phyloP scores from a whole-genome alignment of 2,797 vertebrate genomes.

The Mus spretus region DNA sequence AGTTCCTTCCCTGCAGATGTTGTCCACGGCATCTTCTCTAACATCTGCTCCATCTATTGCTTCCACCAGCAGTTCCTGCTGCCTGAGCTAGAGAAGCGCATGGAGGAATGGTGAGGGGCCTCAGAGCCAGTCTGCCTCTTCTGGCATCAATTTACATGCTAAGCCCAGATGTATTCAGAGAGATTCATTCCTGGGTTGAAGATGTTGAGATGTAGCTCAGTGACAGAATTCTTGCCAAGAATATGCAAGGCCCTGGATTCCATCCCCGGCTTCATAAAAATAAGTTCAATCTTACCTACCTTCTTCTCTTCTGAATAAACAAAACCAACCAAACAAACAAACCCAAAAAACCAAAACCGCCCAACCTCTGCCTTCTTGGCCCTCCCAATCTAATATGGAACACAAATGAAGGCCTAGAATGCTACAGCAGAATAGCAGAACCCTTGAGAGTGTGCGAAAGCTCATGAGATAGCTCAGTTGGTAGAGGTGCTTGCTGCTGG shows the following conservation, averaged over 20 bases:
- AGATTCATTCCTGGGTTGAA: neutral
- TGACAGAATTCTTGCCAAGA: neutral
- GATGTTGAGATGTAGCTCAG: conserved; percentile 1
- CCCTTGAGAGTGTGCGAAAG: conserved; percentile 23
- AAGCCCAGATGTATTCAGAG: neutral
- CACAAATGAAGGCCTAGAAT: conserved; percentile 42
- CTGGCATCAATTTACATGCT: neutral
- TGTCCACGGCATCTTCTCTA: conserved; percentile 95
- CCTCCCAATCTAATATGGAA: conserved; percentile 52
- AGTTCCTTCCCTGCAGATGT: conserved; percentile 94
- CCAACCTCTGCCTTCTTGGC: conserved; percentile 18
- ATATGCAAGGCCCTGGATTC: neutral
- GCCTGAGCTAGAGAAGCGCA: conserved; percentile 95
- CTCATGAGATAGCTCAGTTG: neutral
- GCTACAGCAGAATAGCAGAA: conserved; percentile 41
- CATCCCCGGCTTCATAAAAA: neutral
- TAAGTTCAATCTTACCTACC: conserved; percentile 33
- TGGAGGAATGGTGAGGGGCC: conserved; percentile 95
- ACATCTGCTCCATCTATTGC: conserved; percentile 96
- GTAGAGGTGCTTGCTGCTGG: neutral
- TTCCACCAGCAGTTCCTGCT: conserved; percentile 97
- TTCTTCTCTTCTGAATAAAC: conserved; percentile 53
- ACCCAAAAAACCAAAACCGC: neutral
- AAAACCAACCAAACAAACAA: neutral
- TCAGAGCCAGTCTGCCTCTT: neutral